A percentile compares a stretch with the other conserved stretches of the same genome.
These are phyloP conservation scores for Mystacides longicornis DNA, from an alignment of 2,888 invertebrate genomes.

Conservation along the genomic window DNA sequence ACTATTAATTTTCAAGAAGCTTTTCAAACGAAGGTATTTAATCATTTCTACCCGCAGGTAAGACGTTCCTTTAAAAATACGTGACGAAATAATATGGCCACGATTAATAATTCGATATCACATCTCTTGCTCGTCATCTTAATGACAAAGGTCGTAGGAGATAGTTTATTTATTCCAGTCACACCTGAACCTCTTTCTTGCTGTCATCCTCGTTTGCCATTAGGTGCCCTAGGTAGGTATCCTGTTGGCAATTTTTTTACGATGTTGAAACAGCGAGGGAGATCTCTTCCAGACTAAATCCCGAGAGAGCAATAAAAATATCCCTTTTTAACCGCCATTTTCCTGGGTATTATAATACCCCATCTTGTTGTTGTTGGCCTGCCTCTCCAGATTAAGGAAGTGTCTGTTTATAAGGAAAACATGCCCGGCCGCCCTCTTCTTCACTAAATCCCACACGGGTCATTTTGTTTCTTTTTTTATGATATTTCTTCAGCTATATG, in stretches of 20 bases:
- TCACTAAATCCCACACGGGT: constrained; percentile 13
- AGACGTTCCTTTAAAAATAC: too few species aligned
- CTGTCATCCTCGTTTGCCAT: background rate
- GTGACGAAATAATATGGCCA: too few species aligned
- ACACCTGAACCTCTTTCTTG: constrained; percentile 11
- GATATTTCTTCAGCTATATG: background rate
- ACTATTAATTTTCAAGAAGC: too few species aligned
- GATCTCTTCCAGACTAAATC: constrained; percentile 12
- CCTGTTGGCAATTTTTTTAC: constrained; percentile 15
- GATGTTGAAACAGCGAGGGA: background rate
- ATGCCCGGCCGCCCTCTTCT: constrained; percentile 17
- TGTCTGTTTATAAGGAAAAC: constrained; percentile 3
- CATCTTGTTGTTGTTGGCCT: background rate
- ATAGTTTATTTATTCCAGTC: constrained; percentile 9
- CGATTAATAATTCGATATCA: too few species aligned
- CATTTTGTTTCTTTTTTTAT: constrained; percentile 21
- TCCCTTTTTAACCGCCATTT: constrained; percentile 26
- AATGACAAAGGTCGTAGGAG: constrained; percentile 4
- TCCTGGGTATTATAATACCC: constrained; percentile 4
- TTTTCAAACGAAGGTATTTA: too few species aligned
- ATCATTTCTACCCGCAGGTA: too few species aligned
- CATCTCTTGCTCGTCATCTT: background rate
- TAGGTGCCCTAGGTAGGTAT: background rate
- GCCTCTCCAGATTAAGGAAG: background rate
- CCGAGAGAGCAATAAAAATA: constrained; percentile 24